Conservation (phyloP, 2,797 vertebrate genomes). For the Gymnothorax javanicus region DNA sequence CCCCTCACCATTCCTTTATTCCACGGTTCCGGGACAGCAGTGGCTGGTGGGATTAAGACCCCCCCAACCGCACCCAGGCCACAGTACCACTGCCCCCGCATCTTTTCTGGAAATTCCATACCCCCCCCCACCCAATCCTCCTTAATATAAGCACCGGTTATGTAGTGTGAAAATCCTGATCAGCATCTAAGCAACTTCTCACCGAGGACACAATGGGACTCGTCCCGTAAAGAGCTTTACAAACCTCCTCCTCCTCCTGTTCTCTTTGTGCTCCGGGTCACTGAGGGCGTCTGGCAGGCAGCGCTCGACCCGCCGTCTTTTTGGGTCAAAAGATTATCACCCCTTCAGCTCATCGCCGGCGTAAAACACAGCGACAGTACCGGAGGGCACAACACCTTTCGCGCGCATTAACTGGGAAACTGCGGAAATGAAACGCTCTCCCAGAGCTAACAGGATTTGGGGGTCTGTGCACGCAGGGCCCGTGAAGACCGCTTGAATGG, state of each 20-base stretch:
- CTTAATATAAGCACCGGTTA: conserved; percentile 68
- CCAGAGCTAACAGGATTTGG: neutral
- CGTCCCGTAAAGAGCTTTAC: conserved; percentile 42
- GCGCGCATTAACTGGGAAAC: neutral
- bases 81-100: no score
- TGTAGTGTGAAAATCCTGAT: conserved; percentile 59
- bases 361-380: neutral
- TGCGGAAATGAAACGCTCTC: neutral
- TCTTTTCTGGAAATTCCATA: conserved; percentile 66
- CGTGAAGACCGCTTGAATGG: neutral
- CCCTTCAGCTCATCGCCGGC: neutral
- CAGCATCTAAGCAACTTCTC: conserved; percentile 55
- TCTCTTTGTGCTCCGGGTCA: conserved; percentile 46
- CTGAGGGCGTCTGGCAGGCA: conserved; percentile 55
- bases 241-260: conserved; percentile 47
- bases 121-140: conserved; percentile 63
- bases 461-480: neutral
- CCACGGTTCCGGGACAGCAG: conserved; percentile 64
- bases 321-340: conserved; percentile 46
- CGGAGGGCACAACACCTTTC: neutral
- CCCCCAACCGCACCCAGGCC: conserved; percentile 42
- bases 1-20: conserved; percentile 71
- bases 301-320: conserved; percentile 41
- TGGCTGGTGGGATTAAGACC: conserved; percentile 78
- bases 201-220: conserved; percentile 53